Evolutionary conservation across 2,888 invertebrate genomes (phyloP).

Genomic region (Cheilosia vernalis): DNA sequence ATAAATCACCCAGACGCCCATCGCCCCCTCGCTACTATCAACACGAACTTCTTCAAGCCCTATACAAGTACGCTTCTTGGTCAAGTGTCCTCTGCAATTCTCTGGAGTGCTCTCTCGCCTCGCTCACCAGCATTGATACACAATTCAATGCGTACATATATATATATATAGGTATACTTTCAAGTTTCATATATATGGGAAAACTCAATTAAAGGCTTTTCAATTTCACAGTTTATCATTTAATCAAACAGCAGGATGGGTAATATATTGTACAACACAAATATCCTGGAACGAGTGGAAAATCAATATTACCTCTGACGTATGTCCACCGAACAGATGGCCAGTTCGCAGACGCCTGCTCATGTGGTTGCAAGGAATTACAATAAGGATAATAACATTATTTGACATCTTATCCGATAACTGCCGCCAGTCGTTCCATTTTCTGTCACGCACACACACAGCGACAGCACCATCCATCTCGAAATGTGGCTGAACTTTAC

Average conservation of each 20-base stretch:
- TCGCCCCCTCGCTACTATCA: background rate
- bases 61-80: background rate
- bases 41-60: background rate
- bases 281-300: conserved; percentile 14
- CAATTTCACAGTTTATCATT: conserved; percentile 61
- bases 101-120: background rate
- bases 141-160: no score
- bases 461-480: conserved; percentile 13
- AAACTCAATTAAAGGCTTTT: conserved; percentile 70
- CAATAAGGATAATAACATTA: conserved; percentile 56
- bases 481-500: conserved; percentile 36
- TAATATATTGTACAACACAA: background rate
- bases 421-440: conserved; percentile 49
- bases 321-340: conserved; percentile 23
- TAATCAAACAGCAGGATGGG: conserved; percentile 31
- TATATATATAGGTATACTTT: no score
- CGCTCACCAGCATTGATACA: conserved; percentile 5
- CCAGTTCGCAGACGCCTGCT: conserved; percentile 1
- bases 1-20: background rate
- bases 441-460: conserved; percentile 32
- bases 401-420: conserved; percentile 65
- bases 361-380: conserved; percentile 19
- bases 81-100: background rate
- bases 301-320: conserved; percentile 64
- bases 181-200: conserved; percentile 35